phyloP scores from a whole-genome alignment of 2,113 vertebrate species.

The Corythornis madagascariensis region DNA sequence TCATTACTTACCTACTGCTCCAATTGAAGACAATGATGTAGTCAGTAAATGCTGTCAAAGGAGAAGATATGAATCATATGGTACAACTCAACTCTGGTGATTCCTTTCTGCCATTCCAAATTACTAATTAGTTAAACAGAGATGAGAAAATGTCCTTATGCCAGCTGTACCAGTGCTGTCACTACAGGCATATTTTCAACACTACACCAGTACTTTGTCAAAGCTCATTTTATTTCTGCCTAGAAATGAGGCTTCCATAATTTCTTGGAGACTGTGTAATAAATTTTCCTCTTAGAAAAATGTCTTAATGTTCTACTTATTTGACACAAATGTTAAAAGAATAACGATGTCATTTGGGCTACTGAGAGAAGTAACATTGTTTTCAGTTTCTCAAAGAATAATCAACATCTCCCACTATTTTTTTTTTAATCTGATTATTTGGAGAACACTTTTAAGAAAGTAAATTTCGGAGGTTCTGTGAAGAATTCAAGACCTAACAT shows the following conservation, averaged over 20 bases:
- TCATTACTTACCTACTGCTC: background rate
- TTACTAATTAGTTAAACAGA: background rate
- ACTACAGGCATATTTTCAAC: background rate
- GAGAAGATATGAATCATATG: background rate
- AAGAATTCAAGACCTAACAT: background rate
- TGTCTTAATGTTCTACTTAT: background rate
- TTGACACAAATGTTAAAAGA: constrained; percentile 26
- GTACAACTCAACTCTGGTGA: background rate
- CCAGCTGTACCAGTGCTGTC: background rate
- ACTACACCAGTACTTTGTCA: background rate
- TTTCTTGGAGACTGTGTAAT: background rate
- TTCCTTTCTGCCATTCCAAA: background rate
- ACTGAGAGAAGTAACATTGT: background rate
- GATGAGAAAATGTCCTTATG: background rate
- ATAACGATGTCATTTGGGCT: background rate
- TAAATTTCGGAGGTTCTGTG: background rate
- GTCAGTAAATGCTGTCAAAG: background rate
- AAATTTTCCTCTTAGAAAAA: constrained; percentile 13
- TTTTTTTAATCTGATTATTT: background rate
- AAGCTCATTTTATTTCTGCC: background rate
- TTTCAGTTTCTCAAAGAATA: background rate
- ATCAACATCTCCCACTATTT: background rate
- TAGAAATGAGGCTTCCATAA: background rate
- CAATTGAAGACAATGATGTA: background rate
- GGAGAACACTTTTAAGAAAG: background rate